phyloP scores from a whole-genome alignment of 2,888 invertebrate genomes.

The Loripinus fragilis region DNA sequence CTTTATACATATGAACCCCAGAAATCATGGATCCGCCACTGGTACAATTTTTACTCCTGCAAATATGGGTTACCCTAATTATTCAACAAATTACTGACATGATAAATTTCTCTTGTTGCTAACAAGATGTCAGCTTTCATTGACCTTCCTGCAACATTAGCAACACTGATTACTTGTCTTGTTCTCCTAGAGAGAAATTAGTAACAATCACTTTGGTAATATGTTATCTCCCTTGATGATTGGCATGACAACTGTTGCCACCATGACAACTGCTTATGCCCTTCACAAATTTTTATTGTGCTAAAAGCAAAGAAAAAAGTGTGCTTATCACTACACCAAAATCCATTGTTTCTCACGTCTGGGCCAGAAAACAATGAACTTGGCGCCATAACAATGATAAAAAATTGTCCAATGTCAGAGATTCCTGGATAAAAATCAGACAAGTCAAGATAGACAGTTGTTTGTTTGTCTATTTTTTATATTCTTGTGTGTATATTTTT shows the following conservation, averaged over 20 bases:
- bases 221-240: slow-evolving; percentile 17
- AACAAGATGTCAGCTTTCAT: slow-evolving; percentile 10
- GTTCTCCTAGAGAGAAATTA: slow-evolving; percentile 11
- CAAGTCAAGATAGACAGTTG: not conserved
- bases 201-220: slow-evolving; percentile 17
- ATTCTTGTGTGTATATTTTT: not conserved
- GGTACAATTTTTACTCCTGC: too few relatives aligned
- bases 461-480: slow-evolving; percentile 8
- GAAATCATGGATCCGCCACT: too few relatives aligned
- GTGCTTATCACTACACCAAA: not conserved
- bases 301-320: not conserved
- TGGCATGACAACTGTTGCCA: slow-evolving; percentile 15
- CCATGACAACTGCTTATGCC: slow-evolving; percentile 7
- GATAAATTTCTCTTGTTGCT: not conserved
- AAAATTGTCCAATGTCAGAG: slow-evolving; percentile 18
- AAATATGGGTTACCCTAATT: not conserved
- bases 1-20: too few relatives aligned
- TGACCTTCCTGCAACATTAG: slow-evolving; percentile 12
- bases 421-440: slow-evolving; percentile 1
- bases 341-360: slow-evolving; percentile 16
- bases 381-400: slow-evolving; percentile 13
- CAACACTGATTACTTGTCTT: slow-evolving; percentile 15
- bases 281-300: not conserved
- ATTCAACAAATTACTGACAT: slow-evolving; percentile 13
- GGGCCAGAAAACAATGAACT: slow-evolving; percentile 15